A percentile compares a stretch with the other conserved stretches of the same genome.
These are phyloP conservation scores for Lamellibrachia columna DNA, from an alignment of 2,888 invertebrate species.

Conservation along the genomic window DNA sequence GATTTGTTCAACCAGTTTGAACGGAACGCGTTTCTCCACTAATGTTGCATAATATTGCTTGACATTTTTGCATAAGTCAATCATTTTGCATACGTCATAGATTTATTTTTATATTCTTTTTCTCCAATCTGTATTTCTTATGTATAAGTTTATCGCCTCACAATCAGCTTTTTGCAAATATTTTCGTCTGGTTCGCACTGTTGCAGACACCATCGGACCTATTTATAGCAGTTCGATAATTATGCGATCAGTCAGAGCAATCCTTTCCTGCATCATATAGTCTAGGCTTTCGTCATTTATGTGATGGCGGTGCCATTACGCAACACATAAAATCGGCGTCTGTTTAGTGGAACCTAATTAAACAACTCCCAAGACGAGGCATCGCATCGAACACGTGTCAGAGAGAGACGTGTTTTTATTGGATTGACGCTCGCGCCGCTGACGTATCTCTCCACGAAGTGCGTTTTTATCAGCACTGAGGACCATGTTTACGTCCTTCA, in stretches of 20 bases:
- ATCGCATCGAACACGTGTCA: neutral
- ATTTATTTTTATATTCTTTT: too few relatives aligned
- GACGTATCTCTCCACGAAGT: neutral
- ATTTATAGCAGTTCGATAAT: too few relatives aligned
- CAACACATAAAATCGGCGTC: neutral
- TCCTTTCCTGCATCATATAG: neutral
- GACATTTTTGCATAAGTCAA: too few relatives aligned
- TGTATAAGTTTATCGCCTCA: too few relatives aligned
- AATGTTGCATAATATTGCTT: too few relatives aligned
- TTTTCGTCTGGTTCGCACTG: too few relatives aligned
- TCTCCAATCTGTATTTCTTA: too few relatives aligned
- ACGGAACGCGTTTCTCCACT: too few relatives aligned
- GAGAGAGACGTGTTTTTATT: neutral
- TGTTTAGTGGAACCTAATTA: neutral
- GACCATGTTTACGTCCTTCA: neutral
- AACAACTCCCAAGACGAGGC: neutral
- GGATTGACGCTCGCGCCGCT: neutral
- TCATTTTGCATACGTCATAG: too few relatives aligned
- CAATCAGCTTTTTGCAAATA: too few relatives aligned
- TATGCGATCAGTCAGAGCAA: neutral
- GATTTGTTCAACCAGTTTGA: too few relatives aligned
- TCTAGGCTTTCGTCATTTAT: neutral
- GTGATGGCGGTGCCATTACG: neutral
- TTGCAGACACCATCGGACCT: too few relatives aligned
- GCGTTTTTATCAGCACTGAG: neutral